Evolutionary conservation across 2,113 vertebrate genomes (phyloP), one percentile per base, ranked within the genome.

Genomic region (Eurystomus gularis): DNA sequence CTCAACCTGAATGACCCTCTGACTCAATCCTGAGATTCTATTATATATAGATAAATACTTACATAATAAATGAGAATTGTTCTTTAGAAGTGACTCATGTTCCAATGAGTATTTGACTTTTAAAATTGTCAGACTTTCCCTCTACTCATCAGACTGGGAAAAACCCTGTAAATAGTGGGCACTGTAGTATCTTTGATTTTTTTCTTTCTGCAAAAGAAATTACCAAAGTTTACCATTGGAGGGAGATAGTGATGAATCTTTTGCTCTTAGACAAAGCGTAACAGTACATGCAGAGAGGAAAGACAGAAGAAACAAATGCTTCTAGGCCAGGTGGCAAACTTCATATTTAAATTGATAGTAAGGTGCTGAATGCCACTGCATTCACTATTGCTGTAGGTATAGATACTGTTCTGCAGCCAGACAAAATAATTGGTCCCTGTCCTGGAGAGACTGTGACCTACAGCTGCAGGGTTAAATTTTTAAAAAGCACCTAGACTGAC

Each of bases 201-300:
- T 54, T 44, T 52, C 37, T 72, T 90, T 52, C 37, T 72, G 62
- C 16, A 58, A 58, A 88, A 78, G 18, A 82, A 92, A 93, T 84
- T 97, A 91, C 94, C 94, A 15, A 26, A 64, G 11, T 84, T 91
- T 73, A 77, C 97, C 97, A 96, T 90, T 89, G 86, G 97, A 95
- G 97, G 97, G 97, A 90, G 96, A 64, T 70, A 96, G 92, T 1
- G 91, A 73, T 93, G 80, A 94, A 91, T 29, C 23, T 85, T 93
- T 96, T 82, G 60, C 86, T 91, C 39, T 78, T 26, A 21, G 29
- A 17, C 20, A 33, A 75, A 60, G 4, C 24, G 0, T 39, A 82
- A 40, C 39, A 51, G 69, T 61, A 12, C 7, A 18, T 16, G 10
- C 26, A 65, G 49, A 64, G 6, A 39, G 33, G 26, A 91, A 89